Percentiles rank a stretch among this genome's conserved stretches.
Conservation (phyloP, 2,113 vertebrate genomes). For the Murina feae region DNA sequence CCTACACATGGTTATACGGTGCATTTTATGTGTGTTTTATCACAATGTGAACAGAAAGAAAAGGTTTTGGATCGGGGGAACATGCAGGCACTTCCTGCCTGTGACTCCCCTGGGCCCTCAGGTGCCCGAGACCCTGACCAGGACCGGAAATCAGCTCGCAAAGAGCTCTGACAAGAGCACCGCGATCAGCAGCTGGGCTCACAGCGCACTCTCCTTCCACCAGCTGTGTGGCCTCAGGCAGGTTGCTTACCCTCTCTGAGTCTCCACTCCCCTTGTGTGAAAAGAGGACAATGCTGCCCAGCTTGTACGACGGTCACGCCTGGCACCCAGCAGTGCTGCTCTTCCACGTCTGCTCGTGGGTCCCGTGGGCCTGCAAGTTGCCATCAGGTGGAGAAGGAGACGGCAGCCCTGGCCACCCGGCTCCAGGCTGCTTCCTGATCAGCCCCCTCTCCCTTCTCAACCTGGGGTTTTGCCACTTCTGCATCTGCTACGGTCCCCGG, state of each 20-base stretch:
- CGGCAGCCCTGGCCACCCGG: not conserved
- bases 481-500: not conserved
- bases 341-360: rapidly evolving
- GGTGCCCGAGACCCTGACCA: too few species aligned
- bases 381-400: not conserved
- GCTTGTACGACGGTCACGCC: rapidly evolving
- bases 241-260: not conserved
- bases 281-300: too few species aligned
- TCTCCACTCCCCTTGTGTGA: not conserved
- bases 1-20: not conserved
- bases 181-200: not conserved
- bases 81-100: too few species aligned
- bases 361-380: not conserved
- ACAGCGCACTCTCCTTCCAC: not conserved
- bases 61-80: not conserved
- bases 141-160: not conserved
- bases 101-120: not conserved
- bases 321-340: not conserved
- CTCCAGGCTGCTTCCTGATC: rapidly evolving
- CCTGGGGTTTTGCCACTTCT: too few species aligned
- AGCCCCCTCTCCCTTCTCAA: not conserved
- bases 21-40: not conserved
- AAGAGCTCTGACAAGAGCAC: rapidly evolving
- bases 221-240: not conserved
- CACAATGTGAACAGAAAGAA: not conserved